These are phyloP conservation scores for Gallinago jamesoni DNA, from an alignment of 2,113 vertebrate genomes.

Conservation along the genomic window DNA sequence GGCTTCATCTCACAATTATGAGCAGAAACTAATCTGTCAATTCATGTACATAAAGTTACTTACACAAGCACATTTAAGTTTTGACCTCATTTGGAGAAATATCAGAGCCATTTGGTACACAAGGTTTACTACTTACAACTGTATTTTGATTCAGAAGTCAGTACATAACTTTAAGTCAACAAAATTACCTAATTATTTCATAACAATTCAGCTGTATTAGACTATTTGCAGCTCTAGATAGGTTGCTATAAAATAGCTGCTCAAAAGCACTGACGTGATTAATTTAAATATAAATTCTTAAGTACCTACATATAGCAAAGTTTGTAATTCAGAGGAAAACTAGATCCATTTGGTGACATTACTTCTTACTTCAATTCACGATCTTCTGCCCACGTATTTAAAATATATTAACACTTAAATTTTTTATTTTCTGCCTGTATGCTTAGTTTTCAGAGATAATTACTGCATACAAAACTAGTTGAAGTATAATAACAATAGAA, in stretches of 20 bases:
- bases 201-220: neutral
- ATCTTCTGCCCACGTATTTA: neutral
- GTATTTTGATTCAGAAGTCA: neutral
- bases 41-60: neutral
- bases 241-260: neutral
- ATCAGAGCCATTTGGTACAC: neutral
- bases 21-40: neutral
- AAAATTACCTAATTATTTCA: neutral
- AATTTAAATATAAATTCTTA: neutral
- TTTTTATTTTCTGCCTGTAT: constrained; percentile 17
- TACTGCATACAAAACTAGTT: constrained; percentile 50
- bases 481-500: constrained; percentile 56
- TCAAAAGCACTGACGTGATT: neutral
- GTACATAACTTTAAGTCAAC: neutral
- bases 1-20: neutral
- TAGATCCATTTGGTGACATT: neutral
- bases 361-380: neutral
- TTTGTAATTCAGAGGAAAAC: neutral
- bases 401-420: neutral
- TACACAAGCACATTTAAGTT: neutral
- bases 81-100: neutral
- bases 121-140: neutral
- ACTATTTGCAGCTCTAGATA: neutral
- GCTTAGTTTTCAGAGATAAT: constrained; percentile 57
- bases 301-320: neutral